phyloP scores from a whole-genome alignment of 2,113 vertebrate species.

The Prinia subflava region DNA sequence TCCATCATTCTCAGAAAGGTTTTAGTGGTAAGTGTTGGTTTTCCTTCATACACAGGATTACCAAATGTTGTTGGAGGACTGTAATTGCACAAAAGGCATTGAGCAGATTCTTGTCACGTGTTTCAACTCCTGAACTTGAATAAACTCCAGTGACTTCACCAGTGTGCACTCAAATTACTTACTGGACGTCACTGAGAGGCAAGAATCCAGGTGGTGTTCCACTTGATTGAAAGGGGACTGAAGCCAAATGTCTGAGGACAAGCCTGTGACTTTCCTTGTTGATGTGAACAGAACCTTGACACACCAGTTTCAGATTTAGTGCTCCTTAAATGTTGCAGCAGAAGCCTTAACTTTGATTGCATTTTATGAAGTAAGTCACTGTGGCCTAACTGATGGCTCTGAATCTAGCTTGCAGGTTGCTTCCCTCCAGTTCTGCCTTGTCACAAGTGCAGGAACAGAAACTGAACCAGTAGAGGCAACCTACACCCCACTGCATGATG shows the following conservation, averaged over 20 bases:
- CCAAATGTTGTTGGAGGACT: neutral
- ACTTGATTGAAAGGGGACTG: neutral
- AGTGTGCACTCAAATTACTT: slow-evolving; percentile 7
- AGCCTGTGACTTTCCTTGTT: neutral
- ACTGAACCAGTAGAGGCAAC: neutral
- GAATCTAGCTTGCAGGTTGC: neutral
- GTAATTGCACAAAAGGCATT: neutral
- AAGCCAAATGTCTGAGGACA: neutral
- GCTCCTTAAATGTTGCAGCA: neutral
- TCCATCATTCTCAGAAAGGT: neutral
- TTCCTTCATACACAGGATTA: neutral
- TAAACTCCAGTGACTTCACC: slow-evolving; percentile 28
- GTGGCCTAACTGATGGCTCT: neutral
- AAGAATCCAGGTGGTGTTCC: slow-evolving; percentile 37
- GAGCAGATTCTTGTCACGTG: slow-evolving; percentile 16
- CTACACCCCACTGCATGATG: neutral
- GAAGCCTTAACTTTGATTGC: neutral
- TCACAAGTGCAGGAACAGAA: neutral
- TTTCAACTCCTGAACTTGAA: slow-evolving; percentile 6
- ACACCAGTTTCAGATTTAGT: neutral
- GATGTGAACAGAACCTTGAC: neutral
- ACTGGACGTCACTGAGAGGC: neutral
- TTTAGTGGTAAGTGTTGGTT: neutral
- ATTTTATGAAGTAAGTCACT: neutral
- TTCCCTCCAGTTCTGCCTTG: neutral